Percentiles rank a stretch among this genome's conserved stretches.
phyloP scores from a whole-genome alignment of 2,888 invertebrate genomes.

The Dusona sp. region DNA sequence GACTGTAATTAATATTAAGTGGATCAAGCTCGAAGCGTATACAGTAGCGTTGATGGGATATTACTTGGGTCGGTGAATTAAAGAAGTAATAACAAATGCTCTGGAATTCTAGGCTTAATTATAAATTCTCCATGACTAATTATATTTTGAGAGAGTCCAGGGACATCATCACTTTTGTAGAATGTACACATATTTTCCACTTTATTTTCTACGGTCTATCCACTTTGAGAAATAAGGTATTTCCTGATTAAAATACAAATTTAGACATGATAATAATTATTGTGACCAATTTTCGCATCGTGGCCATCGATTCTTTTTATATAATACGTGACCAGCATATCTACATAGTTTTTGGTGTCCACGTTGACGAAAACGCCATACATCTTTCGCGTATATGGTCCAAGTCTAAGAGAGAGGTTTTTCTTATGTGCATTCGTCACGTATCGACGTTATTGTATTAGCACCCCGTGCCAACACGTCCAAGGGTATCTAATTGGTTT shows the following conservation, averaged over 20 bases:
- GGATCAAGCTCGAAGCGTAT: slow-evolving; percentile 38
- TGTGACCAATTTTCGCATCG: neutral
- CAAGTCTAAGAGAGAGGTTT: slow-evolving; percentile 5
- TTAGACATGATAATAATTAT: neutral
- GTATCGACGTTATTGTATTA: slow-evolving; percentile 79
- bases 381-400: neutral
- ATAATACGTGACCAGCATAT: neutral
- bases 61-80: slow-evolving; percentile 21
- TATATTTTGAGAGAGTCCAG: slow-evolving; percentile 8
- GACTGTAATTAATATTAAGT: slow-evolving; percentile 65
- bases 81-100: slow-evolving; percentile 51
- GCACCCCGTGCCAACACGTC: slow-evolving; percentile 69
- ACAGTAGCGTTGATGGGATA: slow-evolving; percentile 34
- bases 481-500: slow-evolving; percentile 79
- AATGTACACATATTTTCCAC: neutral
- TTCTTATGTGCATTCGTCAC: slow-evolving; percentile 70
- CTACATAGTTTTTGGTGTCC: neutral
- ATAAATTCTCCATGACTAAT: slow-evolving; percentile 29
- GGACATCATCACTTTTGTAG: neutral
- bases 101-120: slow-evolving; percentile 37
- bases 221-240: neutral
- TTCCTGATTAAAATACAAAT: neutral
- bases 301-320: neutral
- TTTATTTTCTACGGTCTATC: neutral
- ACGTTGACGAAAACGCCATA: neutral